Conservation (phyloP, 2,797 vertebrate genomes). For the Furcifer pardalis region DNA sequence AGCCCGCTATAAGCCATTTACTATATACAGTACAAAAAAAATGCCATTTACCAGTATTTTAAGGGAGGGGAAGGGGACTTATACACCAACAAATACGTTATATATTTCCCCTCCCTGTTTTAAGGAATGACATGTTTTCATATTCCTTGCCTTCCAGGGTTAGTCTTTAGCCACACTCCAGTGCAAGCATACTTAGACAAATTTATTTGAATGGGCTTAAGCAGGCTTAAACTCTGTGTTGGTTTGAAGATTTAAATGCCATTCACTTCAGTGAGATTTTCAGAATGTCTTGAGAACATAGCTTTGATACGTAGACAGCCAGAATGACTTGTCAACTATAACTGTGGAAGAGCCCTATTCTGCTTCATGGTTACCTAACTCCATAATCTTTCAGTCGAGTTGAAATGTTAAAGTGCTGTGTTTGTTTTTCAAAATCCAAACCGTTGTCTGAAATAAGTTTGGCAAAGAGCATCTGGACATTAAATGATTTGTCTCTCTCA, state of each 20-base stretch:
- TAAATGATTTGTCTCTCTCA: background rate
- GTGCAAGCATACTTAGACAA: background rate
- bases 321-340: background rate
- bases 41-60: no score
- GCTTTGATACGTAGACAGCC: background rate
- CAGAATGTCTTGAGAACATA: conserved; percentile 11
- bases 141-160: background rate
- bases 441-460: background rate
- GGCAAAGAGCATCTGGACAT: background rate
- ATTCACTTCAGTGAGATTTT: background rate
- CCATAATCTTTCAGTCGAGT: background rate
- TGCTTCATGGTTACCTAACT: background rate
- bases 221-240: background rate
- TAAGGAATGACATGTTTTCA: no score
- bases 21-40: no score
- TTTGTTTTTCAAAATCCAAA: background rate
- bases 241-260: background rate
- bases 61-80: no score
- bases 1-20: no score
- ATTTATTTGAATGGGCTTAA: background rate
- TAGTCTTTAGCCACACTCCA: background rate
- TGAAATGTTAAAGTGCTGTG: background rate
- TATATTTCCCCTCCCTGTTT: background rate
- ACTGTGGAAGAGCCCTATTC: background rate
- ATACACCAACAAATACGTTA: no score